Percentiles rank a stretch among this genome's conserved stretches.
phyloP scores from a whole-genome alignment of 2,797 vertebrate species.

The Rallus crepitans region DNA sequence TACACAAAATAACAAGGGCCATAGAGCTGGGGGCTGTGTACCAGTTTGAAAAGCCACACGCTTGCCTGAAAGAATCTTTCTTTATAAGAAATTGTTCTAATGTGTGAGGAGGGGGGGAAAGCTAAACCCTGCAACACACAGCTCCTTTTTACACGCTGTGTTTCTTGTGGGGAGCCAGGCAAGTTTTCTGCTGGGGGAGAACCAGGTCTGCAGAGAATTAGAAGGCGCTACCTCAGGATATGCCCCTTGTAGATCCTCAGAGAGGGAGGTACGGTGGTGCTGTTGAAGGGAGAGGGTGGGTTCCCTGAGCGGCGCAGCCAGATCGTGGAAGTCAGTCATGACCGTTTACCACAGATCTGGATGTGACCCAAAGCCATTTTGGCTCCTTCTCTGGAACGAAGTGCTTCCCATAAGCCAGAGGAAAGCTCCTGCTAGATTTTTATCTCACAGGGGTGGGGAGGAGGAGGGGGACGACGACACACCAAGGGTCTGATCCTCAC shows the following conservation, averaged over 20 bases:
- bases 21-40: neutral
- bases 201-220: neutral
- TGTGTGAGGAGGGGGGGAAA: no score
- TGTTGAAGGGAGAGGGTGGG: neutral
- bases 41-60: no score
- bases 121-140: neutral
- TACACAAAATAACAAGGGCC: neutral
- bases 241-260: neutral
- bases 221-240: neutral
- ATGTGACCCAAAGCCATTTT: constrained; percentile 10
- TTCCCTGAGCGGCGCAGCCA: neutral
- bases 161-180: neutral
- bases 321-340: neutral
- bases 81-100: neutral
- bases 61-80: neutral
- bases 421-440: constrained; percentile 1
- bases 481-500: constrained; percentile 33
- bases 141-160: fast-evolving
- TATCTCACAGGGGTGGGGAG: neutral
- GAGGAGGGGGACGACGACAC: neutral
- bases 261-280: neutral
- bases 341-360: neutral
- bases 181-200: neutral
- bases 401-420: neutral
- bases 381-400: neutral